These are phyloP conservation scores for Tapera naevia DNA, from an alignment of 2,797 vertebrate species.

Conservation along the genomic window DNA sequence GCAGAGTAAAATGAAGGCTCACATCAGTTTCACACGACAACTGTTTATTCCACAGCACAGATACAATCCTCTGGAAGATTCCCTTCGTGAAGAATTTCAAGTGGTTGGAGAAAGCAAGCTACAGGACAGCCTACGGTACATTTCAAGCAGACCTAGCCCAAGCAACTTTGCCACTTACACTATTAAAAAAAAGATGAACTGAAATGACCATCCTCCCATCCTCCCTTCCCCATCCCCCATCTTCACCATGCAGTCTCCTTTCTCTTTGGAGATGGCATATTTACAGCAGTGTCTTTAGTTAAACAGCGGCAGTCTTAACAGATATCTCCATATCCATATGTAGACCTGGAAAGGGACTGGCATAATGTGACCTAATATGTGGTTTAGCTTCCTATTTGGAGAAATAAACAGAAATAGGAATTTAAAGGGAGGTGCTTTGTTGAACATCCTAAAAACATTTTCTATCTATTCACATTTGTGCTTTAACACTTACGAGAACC, in stretches of 20 bases:
- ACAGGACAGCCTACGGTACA: not conserved
- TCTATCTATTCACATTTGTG: not conserved
- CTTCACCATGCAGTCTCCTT: not conserved
- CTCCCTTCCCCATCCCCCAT: not conserved
- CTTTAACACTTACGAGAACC: not conserved
- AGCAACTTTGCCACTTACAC: not conserved
- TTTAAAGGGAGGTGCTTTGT: too few species aligned
- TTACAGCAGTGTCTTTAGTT: not conserved
- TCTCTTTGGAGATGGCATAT: not conserved
- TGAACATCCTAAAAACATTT: too few species aligned
- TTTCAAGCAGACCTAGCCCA: not conserved
- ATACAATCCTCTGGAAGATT: conserved; percentile 43
- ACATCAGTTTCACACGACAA: conserved; percentile 65
- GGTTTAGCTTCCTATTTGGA: not conserved
- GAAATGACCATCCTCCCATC: not conserved
- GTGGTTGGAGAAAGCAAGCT: not conserved
- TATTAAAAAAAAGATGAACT: not conserved
- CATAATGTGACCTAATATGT: not conserved
- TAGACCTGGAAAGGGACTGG: not conserved
- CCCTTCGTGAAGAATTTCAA: conserved; percentile 21
- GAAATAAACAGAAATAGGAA: not conserved
- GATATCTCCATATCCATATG: not conserved
- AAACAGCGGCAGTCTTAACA: not conserved
- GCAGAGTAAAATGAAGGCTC: conserved; percentile 69
- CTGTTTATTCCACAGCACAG: conserved; percentile 40